phyloP scores from a whole-genome alignment of 2,113 vertebrate genomes.

The Formicarius rufipectus region DNA sequence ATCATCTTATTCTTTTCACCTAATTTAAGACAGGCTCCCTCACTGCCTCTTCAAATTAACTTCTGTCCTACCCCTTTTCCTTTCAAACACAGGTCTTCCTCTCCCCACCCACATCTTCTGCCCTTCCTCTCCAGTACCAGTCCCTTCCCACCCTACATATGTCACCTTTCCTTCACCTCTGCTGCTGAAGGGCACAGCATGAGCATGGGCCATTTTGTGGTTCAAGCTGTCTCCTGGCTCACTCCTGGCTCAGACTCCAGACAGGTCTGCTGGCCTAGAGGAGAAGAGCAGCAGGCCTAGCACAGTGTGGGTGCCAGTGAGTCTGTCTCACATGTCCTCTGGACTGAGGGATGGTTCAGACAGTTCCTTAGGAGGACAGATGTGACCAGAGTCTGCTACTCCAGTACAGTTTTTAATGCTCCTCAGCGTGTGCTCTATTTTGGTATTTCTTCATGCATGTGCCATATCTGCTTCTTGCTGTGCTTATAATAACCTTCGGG shows the following conservation, averaged over 20 bases:
- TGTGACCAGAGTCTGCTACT: not conserved
- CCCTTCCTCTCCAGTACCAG: not conserved
- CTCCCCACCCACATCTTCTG: not conserved
- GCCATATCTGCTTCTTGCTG: not conserved
- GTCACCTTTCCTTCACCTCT: not conserved
- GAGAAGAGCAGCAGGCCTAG: not conserved
- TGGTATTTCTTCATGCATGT: not conserved
- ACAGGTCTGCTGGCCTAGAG: not conserved
- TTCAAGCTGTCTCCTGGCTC: not conserved
- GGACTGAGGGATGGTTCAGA: not conserved
- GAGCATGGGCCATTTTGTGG: not conserved
- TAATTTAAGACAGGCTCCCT: not conserved
- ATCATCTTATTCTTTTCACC: not conserved
- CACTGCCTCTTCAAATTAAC: too few species aligned
- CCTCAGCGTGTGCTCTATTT: not conserved
- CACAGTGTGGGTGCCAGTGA: accelerated
- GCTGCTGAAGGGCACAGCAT: not conserved
- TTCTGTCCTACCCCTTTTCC: not conserved
- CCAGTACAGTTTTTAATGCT: not conserved
- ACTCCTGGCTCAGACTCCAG: not conserved
- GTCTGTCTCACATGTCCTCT: not conserved
- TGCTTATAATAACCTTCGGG: not conserved
- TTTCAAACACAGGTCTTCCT: not conserved
- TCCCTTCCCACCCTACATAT: not conserved
- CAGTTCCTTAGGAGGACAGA: not conserved